Evolutionary conservation across 2,888 invertebrate genomes (phyloP).

Genomic region (Ennomos quercinarius): DNA sequence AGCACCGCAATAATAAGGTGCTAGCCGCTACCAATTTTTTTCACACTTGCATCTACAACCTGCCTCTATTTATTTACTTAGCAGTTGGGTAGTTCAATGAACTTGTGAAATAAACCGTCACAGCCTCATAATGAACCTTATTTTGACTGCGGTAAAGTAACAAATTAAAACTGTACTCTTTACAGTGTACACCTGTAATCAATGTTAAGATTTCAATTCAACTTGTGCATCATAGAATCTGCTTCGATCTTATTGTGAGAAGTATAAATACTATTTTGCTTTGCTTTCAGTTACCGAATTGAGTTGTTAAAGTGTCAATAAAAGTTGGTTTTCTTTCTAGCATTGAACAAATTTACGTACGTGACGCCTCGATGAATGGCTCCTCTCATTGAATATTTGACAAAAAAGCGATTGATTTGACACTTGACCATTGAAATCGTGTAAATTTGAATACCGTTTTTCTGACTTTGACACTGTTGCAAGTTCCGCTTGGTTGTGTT

Average conservation of each 20-base stretch:
- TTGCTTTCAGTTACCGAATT: constrained; percentile 7
- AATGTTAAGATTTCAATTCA: constrained; percentile 12
- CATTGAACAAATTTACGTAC: constrained; percentile 56
- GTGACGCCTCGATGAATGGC: constrained; percentile 60
- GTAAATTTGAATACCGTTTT: constrained; percentile 46
- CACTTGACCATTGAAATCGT: constrained; percentile 47
- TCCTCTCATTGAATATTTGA: constrained; percentile 52
- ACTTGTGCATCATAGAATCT: constrained; percentile 13
- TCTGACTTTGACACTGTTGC: constrained; percentile 52
- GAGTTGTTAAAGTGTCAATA: constrained; percentile 24
- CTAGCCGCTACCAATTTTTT: constrained; percentile 48
- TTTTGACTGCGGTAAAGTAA: constrained; percentile 17
- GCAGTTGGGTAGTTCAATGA: constrained; percentile 68
- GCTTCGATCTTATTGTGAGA: constrained; percentile 20
- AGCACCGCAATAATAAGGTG: constrained; percentile 52
- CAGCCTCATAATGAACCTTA: constrained; percentile 20
- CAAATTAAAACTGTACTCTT: constrained; percentile 12
- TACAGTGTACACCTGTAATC: constrained; percentile 7
- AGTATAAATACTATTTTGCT: constrained; percentile 29
- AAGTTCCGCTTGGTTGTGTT: constrained; percentile 24
- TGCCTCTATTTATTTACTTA: constrained; percentile 74
- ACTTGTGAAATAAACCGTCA: constrained; percentile 45
- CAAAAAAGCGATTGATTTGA: constrained; percentile 61
- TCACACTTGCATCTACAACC: constrained; percentile 62
- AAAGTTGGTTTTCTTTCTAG: constrained; percentile 32